Conservation (phyloP, 2,797 vertebrate species). For the Megalops cyprinoides region DNA sequence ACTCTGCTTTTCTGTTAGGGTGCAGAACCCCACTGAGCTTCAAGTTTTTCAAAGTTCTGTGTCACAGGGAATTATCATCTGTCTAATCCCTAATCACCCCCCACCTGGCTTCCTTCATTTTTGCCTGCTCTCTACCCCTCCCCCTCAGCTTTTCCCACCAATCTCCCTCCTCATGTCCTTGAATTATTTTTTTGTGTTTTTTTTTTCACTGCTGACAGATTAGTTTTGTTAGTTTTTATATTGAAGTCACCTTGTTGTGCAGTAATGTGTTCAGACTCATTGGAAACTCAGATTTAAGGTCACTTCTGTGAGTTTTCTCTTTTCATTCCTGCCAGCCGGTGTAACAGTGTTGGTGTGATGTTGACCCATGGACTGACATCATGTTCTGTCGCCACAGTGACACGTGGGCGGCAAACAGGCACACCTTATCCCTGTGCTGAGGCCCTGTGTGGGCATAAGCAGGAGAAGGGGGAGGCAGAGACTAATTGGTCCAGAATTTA, state of each 20-base stretch:
- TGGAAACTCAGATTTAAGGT: constrained; percentile 47
- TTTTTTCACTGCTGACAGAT: too few relatives aligned
- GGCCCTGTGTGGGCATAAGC: constrained; percentile 53
- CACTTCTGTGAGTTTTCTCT: constrained; percentile 41
- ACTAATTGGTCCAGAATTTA: constrained; percentile 66
- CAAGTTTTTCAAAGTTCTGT: neutral
- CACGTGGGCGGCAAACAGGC: constrained; percentile 68
- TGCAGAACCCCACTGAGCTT: neutral
- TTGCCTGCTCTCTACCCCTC: neutral
- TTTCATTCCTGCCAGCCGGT: too few relatives aligned
- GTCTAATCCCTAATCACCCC: neutral
- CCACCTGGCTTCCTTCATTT: too few relatives aligned
- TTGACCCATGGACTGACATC: neutral
- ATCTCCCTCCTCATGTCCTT: neutral
- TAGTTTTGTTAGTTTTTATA: too few relatives aligned
- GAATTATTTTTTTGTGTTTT: too few relatives aligned
- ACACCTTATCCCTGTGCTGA: constrained; percentile 61
- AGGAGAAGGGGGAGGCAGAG: constrained; percentile 42
- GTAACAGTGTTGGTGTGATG: too few relatives aligned
- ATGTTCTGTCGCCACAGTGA: constrained; percentile 67
- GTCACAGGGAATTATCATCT: too few relatives aligned
- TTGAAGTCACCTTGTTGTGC: neutral
- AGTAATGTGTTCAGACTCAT: constrained; percentile 33
- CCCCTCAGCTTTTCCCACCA: too few relatives aligned
- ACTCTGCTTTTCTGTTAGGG: neutral